Conservation (phyloP, 1,140 invertebrate species). For the Drosophila sturtevanti region DNA sequence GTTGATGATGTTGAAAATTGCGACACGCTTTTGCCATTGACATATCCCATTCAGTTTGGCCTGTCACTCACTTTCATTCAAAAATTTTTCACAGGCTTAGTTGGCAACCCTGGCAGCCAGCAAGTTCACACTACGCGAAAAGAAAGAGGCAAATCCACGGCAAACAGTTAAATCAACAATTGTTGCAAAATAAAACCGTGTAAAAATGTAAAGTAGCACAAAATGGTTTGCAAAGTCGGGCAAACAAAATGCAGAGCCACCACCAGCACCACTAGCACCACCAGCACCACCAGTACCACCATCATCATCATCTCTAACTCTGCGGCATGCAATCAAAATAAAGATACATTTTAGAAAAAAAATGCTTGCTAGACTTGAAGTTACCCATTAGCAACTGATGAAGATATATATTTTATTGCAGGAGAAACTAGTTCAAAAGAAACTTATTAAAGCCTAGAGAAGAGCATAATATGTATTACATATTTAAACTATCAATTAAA, state of each 20-base stretch:
- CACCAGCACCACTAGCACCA: neutral
- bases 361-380: neutral
- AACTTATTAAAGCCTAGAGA: no score
- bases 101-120: conserved; percentile 33
- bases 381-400: neutral
- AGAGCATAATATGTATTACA: no score
- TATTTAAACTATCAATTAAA: no score
- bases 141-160: conserved; percentile 31
- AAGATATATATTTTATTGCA: no score
- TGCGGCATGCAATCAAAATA: conserved; percentile 10
- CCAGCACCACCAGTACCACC: neutral
- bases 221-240: conserved; percentile 50
- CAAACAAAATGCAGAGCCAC: conserved; percentile 36
- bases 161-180: conserved; percentile 19
- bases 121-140: conserved; percentile 43
- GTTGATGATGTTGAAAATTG: conserved; percentile 63
- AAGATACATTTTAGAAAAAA: no score
- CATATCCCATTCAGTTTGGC: conserved; percentile 34
- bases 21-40: conserved; percentile 75
- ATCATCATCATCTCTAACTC: neutral
- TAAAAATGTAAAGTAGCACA: conserved; percentile 62
- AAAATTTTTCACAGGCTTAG: conserved; percentile 55
- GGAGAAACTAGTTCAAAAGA: no score
- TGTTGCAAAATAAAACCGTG: conserved; percentile 18
- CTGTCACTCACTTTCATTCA: conserved; percentile 63